Evolutionary conservation across 2,113 vertebrate species (phyloP), one percentile per base, ranked within the genome.

Genomic region (Diadophis punctatus): DNA sequence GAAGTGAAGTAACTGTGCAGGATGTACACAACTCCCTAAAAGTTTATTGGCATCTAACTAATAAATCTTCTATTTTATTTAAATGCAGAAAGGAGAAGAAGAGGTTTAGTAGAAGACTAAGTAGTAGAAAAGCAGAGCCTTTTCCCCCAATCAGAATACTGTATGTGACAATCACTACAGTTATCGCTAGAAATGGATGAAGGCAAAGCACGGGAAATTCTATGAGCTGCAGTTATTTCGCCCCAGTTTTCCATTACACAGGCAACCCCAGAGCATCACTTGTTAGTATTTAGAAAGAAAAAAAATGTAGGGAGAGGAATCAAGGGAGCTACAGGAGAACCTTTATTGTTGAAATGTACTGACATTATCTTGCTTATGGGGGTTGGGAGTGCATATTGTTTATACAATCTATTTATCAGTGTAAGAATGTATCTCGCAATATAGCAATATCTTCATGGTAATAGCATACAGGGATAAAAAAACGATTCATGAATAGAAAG

Each of bases 381-480:
- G 95, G 56, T 30, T 80, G 80, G 88, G 87, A 84, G 93, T 92
- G 94, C 91, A 95, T 94, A 96, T 96, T 96, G 97, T 97, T 97
- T 96, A 96, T 96, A 95, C 94, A 96, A 96, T 93, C 96, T 96
- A 96, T 97, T 97, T 96, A 95, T 97, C 96, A 95, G 95, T 88
- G 92, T 93, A 95, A 84, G 95, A 95, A 95, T 95, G 95, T 94
- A 96, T 94, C 96, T 92, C 95, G 92, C 91, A 89, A 96, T 94
- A 96, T 91, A 93, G 95, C 93, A 95, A 95, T 96, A 95, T 95
- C 95, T 97, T 93, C 92, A 93, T 94, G 94, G 94, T 96, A 97
- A 96, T 93, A 89, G 95, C 94, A 93, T 93, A 94, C 91, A 94
- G 93, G 96, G 97, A 96, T 95, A 94, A 96, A 97, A 95, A 80